phyloP scores from a whole-genome alignment of 2,888 invertebrate species.

The Leptopilina syphax region DNA sequence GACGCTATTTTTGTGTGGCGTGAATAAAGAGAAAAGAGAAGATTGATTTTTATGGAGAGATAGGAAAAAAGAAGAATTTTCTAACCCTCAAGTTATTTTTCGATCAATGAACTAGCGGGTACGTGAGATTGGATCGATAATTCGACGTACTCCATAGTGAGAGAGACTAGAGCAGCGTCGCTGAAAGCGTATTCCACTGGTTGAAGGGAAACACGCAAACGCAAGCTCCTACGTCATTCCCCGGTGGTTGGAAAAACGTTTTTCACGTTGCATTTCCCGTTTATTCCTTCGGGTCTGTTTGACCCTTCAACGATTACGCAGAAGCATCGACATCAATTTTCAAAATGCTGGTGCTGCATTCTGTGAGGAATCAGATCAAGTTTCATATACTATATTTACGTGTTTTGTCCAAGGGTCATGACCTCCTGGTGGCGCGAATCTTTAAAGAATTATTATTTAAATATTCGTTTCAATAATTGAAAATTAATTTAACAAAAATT shows the following conservation, averaged over 20 bases:
- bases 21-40: background rate
- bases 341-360: slow-evolving; percentile 43
- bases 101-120: slow-evolving; percentile 33
- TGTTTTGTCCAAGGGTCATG: background rate
- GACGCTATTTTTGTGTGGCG: background rate
- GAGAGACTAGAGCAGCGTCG: slow-evolving; percentile 29
- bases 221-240: slow-evolving; percentile 29
- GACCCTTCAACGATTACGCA: background rate
- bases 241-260: slow-evolving; percentile 10
- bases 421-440: background rate
- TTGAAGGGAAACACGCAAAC: slow-evolving; percentile 30
- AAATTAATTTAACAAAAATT: no score
- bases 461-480: no score
- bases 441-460: background rate
- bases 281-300: background rate
- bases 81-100: background rate
- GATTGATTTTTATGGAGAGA: no score
- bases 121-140: slow-evolving; percentile 34
- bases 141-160: slow-evolving; percentile 27
- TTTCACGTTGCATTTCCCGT: slow-evolving; percentile 24
- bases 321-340: slow-evolving; percentile 19
- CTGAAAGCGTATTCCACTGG: slow-evolving; percentile 30
- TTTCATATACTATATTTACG: background rate
- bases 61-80: background rate
- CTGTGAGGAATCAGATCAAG: slow-evolving; percentile 29